Base-by-base conservation (phyloP, 2,888 invertebrate genomes). In the Endotricha flammealis region DNA sequence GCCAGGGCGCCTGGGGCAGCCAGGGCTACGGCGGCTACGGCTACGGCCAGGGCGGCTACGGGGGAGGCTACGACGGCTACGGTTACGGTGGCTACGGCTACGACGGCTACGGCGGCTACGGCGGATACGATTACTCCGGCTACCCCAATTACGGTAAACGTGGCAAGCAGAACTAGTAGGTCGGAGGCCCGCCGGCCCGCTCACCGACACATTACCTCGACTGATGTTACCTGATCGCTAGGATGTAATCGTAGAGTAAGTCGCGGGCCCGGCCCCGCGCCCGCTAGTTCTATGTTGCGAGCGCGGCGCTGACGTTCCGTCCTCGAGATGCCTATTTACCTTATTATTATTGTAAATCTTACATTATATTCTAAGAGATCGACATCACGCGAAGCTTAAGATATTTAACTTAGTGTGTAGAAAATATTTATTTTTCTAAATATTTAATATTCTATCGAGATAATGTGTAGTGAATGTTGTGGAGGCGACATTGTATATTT, bases 61-160 rank as follows among this genome's bases (percentile, higher is more conserved):
- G 91, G 57, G 90, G 91, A 69, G 92, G 92, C 51, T 92, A 92
- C 75, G 91, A 90, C 71, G 92, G 92, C 66, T 93, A 93, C 79
- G 89, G 91, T 68, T 90, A 90, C 64, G 91, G 92, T 59, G 91
- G 91, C 81, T 91, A 90, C 74, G 92, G 93, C 66, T 91, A 93
- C 85, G 90, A 90, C 66, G 92, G 92, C 65, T 92, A 92, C 80
- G 91, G 91, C 63, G 91, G 91, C 64, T 93, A 93, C 83, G 92
- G 93, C 71, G 92, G 93, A 72, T 93, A 93, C 83, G 92, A 92
- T 87, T 92, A 92, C 88, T 90, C 92, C 76, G 92, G 91, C 88
- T 93, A 93, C 87, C 91, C 91, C 87, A 92, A 92, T 89, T 93
- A 93, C 89, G 93, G 93, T 92, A 93, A 85, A 87, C 85, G 85